These are phyloP conservation scores for Protonemura montana DNA, from an alignment of 2,888 invertebrate species.

Conservation along the genomic window DNA sequence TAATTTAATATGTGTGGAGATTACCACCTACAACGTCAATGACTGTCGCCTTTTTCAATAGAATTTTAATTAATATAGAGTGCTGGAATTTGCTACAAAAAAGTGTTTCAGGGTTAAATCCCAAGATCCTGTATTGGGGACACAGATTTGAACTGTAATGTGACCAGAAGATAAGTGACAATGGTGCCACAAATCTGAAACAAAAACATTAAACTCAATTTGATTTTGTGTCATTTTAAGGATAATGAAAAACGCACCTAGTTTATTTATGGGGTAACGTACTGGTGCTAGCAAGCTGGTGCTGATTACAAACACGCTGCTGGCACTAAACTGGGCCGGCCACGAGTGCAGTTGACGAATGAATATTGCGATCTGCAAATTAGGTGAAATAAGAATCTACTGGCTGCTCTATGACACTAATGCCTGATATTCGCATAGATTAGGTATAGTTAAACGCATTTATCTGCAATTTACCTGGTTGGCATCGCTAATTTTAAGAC, in stretches of 20 bases:
- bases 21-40: too few relatives aligned
- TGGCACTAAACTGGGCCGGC: background rate
- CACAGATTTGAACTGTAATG: constrained; percentile 20
- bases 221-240: background rate
- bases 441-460: too few relatives aligned
- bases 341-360: background rate
- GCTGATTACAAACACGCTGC: background rate
- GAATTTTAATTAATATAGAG: too few relatives aligned
- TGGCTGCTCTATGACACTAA: too few relatives aligned
- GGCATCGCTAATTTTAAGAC: background rate
- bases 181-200: constrained; percentile 33
- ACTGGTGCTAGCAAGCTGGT: constrained; percentile 17
- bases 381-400: too few relatives aligned
- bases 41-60: too few relatives aligned
- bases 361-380: background rate
- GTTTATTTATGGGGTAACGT: background rate
- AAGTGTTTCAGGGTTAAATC: background rate
- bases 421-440: too few relatives aligned
- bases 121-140: background rate
- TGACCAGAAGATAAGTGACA: constrained; percentile 24
- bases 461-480: constrained; percentile 21
- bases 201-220: background rate
- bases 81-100: too few relatives aligned
- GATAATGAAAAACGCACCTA: background rate
- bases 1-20: too few relatives aligned